A percentile compares a stretch with the other conserved stretches of the same genome.
Evolutionary conservation across 2,797 vertebrate genomes (phyloP).

Genomic region (Aplochiton taeniatus): DNA sequence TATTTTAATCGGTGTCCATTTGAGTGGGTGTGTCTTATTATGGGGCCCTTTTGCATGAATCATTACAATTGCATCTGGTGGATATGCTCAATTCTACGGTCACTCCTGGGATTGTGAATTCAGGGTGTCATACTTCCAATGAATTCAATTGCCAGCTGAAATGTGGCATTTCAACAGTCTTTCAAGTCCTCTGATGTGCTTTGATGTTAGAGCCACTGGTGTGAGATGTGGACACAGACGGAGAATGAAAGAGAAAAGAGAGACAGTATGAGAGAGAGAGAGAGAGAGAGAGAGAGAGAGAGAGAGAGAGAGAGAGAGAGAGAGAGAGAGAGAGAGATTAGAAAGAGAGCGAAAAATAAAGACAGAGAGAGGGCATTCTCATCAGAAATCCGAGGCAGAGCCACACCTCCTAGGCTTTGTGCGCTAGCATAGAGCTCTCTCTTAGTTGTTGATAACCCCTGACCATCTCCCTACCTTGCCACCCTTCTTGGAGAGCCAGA

Average conservation of each 20-base stretch:
- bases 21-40: no score
- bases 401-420: no score
- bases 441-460: background rate
- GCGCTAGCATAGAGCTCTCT: background rate
- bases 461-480: constrained; percentile 54
- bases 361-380: background rate
- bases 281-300: background rate
- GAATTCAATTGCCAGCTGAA: background rate
- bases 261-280: background rate
- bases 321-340: background rate
- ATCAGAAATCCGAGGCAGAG: background rate
- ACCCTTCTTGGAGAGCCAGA: constrained; percentile 70
- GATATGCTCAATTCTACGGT: background rate
- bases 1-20: no score
- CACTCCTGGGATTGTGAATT: background rate
- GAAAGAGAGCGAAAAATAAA: background rate
- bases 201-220: background rate
- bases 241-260: background rate
- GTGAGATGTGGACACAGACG: background rate
- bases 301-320: background rate
- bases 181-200: constrained; percentile 3
- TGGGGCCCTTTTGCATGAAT: no score
- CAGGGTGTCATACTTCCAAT: background rate
- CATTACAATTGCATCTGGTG: no score
- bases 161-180: constrained; percentile 3